Evolutionary conservation across 2,113 vertebrate genomes (phyloP), one percentile per base, ranked within the genome.

Genomic region (Podocnemis expansa): DNA sequence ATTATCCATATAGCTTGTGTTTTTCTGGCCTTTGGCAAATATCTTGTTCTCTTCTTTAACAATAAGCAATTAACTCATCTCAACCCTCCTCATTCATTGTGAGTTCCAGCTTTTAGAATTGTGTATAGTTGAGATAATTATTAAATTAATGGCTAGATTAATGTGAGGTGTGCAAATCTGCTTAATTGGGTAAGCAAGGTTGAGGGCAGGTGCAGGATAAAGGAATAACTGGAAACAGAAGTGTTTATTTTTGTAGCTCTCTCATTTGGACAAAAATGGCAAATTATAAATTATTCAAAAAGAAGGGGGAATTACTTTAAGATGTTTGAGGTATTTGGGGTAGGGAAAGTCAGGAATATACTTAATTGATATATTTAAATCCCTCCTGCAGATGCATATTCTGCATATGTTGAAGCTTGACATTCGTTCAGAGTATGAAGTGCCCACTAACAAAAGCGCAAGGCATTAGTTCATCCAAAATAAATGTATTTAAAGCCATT

Each of bases 381-480:
- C 47, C 31, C 25, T 49, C 63, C 41, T 1, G 3, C 14, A 10
- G 8, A 56, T 56, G 49, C 55, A 11, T 6, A 12, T 7, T 31
- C 31, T 29, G 63, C 43, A 58, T 14, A 3, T 27, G 0, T 5
- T 16, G 34, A 34, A 27, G 43, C 3, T 47, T 38, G 27, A 3
- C 0, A 2, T n/a, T 52, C 5, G 0, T 34, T 75, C 5, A 5
- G 73, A 75, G 75, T 17, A 8, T 6, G 34, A 47, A 34, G 17
- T 5, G 19, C 54, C 38, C 21, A 12, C 38, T 13, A 79, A 52
- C 43, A 73, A 63, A 49, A 49, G 45, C 51, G 80, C n/a, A 60
- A 41, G n/a, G 45, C 5, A 63, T 12, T 63, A 34, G 31, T 19
- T 63, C 31, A 63, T 63, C 29, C 60, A 63, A 63, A 31, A n/a